A percentile compares a stretch with the other conserved stretches of the same genome.
Conservation (phyloP, 2,888 invertebrate genomes). For the Agonopterix alstromeriana region DNA sequence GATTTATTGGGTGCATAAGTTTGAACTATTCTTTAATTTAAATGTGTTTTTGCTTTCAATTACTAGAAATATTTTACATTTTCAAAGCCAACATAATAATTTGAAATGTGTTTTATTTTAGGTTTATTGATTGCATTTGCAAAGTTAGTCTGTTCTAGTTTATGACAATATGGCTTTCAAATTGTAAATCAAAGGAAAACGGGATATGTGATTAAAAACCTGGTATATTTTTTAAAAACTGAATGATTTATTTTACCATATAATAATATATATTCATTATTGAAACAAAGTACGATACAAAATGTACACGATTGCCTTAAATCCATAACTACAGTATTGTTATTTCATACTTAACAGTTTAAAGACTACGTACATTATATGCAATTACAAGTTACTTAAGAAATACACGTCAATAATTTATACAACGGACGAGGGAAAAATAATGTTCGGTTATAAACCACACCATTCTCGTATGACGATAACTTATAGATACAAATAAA, state of each 20-base stretch:
- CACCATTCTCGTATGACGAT: slow-evolving; percentile 12
- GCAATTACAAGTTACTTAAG: slow-evolving; percentile 64
- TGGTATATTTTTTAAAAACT: slow-evolving; percentile 77
- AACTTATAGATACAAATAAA: slow-evolving; percentile 31
- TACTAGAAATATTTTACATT: too few species aligned
- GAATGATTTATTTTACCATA: slow-evolving; percentile 82
- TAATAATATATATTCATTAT: slow-evolving; percentile 83
- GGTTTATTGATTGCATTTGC: too few species aligned
- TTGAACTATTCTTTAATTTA: too few species aligned
- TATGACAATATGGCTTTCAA: too few species aligned
- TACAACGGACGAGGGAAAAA: slow-evolving; percentile 62
- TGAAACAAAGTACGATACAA: slow-evolving; percentile 86
- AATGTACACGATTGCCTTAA: slow-evolving; percentile 82
- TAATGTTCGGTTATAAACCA: slow-evolving; percentile 29
- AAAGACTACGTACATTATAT: slow-evolving; percentile 74
- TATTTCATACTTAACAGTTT: slow-evolving; percentile 77
- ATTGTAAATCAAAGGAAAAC: not conserved
- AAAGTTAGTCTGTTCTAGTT: too few species aligned
- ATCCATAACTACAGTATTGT: slow-evolving; percentile 65
- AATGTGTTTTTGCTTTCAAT: too few species aligned
- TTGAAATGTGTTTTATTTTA: too few species aligned
- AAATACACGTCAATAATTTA: slow-evolving; percentile 69
- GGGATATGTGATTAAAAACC: slow-evolving; percentile 45
- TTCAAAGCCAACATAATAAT: too few species aligned
- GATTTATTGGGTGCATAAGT: too few species aligned